Evolutionary conservation across 2,113 vertebrate species (phyloP), one percentile per base, ranked within the genome.

Genomic region (Anseranas semipalmata): DNA sequence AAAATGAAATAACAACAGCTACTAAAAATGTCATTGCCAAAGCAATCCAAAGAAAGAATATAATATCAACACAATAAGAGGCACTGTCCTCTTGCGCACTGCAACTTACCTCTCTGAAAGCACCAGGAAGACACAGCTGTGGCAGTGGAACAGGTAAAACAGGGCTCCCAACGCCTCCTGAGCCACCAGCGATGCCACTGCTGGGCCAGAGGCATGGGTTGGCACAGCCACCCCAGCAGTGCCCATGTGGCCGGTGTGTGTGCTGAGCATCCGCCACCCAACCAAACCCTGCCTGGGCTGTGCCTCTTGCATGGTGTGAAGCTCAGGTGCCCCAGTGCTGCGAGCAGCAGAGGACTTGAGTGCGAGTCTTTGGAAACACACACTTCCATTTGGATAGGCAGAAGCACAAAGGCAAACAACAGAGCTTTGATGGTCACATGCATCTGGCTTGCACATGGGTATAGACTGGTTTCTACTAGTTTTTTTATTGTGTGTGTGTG

Each of bases 161-260:
- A 1, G 1, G 45, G 33, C 35, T 93, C 39, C 33, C 22, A 37
- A n/a, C n/a, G 24, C 56, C 16, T 13, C 7, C 33, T 39, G 32
- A 39, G 62, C 25, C 74, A n/a, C 53, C 37, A 33, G 53, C 1
- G 24, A 1, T 76, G n/a, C n/a, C n/a, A n/a, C n/a, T n/a, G n/a
- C n/a, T n/a, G n/a, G n/a, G 56, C 59, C 68, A 70, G 81, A 75
- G 37, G 52, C 62, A 76, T 41, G 59, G 0, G 0, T 32, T 11
- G 56, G 21, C 3, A 1, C 0, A 2, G 63, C 17, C 39, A n/a
- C 33, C 12, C 35, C 19, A 30, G 72, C 62, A 56, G 48, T 81
- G 43, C 59, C 67, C 48, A 7, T 0, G 0, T 48, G 68, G 15
- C 73, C 28, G 18, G 33, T 30, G 37, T 11, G 6, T 8, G 5